Evolutionary conservation across 64 coral and sea anemone species (phyloP).

Genomic region (Porites australiensis): DNA sequence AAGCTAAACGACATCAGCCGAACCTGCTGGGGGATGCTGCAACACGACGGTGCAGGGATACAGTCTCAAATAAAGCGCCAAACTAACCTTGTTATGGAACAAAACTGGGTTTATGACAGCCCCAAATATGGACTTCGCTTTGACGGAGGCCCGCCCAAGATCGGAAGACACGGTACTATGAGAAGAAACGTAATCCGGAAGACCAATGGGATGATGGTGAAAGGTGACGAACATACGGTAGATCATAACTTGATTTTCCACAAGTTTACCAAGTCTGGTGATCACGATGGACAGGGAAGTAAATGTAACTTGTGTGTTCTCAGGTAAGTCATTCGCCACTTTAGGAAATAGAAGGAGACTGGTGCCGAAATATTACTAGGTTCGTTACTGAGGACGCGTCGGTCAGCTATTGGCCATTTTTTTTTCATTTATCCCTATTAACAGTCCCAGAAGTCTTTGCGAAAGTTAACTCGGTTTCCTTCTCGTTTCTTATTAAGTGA

Average conservation of each 20-base stretch:
- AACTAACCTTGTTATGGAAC: constrained; percentile 26
- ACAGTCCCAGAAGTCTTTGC: no score
- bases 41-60: constrained; percentile 70
- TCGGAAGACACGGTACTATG: constrained; percentile 70
- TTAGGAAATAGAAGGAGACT: not conserved
- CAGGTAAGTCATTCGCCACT: not conserved
- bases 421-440: no score
- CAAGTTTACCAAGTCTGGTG: constrained; percentile 44
- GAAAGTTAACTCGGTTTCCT: no score
- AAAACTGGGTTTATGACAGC: constrained; percentile 80
- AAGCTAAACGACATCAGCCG: constrained; percentile 66
- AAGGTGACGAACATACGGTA: constrained; percentile 66
- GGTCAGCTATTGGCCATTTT: no score
- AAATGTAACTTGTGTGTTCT: constrained; percentile 57
- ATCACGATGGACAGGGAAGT: constrained; percentile 18
- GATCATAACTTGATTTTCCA: constrained; percentile 78
- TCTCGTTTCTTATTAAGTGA: no score
- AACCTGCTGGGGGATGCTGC: constrained; percentile 84
- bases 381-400: no score
- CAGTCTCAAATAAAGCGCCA: constrained; percentile 66
- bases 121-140: constrained; percentile 80
- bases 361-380: no score
- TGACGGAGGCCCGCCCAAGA: constrained; percentile 63
- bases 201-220: constrained; percentile 65
- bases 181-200: constrained; percentile 66